phyloP scores from a whole-genome alignment of 2,113 vertebrate species.

The Phycodurus eques region DNA sequence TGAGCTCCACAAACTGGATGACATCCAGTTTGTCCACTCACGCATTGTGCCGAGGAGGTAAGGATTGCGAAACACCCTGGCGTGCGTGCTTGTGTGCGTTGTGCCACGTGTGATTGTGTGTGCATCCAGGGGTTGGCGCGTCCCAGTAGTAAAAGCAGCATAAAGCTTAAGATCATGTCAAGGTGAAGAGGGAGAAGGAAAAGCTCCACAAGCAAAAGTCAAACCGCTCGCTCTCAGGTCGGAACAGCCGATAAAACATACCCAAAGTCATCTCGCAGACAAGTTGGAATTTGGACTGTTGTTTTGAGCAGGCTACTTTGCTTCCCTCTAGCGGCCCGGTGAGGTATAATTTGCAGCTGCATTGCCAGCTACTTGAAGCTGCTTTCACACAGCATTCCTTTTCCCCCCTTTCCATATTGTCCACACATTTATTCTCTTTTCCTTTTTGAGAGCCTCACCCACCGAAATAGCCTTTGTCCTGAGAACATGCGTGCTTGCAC shows the following conservation, averaged over 20 bases:
- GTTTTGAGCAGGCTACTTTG: neutral
- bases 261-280: neutral
- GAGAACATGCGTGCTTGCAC: no score
- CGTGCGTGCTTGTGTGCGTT: neutral
- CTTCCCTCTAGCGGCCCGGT: neutral
- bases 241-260: neutral
- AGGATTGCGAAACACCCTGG: neutral
- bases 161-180: constrained; percentile 86
- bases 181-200: constrained; percentile 81
- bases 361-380: neutral
- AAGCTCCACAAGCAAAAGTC: constrained; percentile 85
- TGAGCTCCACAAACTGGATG: constrained; percentile 83
- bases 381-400: no score
- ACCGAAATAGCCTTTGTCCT: no score
- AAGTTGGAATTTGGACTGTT: neutral
- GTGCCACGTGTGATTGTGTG: neutral
- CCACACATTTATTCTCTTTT: no score
- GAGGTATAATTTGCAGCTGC: neutral
- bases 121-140: constrained; percentile 71
- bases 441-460: no score
- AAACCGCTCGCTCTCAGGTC: constrained; percentile 82
- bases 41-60: constrained; percentile 84
- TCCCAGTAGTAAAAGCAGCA: constrained; percentile 68
- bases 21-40: constrained; percentile 84
- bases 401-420: no score